Conservation (phyloP, 2,113 vertebrate species). For the Tragulus kanchil region DNA sequence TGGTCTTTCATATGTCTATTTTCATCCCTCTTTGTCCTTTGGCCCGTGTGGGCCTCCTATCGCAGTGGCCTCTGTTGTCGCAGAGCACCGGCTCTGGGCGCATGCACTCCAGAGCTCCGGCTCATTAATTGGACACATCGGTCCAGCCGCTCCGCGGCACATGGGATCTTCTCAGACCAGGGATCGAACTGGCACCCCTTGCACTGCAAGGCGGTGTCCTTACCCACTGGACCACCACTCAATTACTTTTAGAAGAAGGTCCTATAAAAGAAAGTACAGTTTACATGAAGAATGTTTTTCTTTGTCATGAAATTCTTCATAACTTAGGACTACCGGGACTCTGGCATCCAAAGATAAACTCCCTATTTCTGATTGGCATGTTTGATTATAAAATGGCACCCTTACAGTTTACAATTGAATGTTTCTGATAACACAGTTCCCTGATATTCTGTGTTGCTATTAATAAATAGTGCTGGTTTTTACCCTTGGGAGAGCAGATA, state of each 20-base stretch:
- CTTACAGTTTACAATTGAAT: not conserved
- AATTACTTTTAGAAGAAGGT: not conserved
- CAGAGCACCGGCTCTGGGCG: too few species aligned
- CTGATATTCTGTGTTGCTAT: not conserved
- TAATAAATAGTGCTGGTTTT: not conserved
- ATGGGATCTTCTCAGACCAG: too few species aligned
- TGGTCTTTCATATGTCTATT: too few species aligned
- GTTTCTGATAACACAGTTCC: not conserved
- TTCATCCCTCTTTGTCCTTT: too few species aligned
- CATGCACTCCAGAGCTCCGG: too few species aligned
- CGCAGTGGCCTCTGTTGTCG: too few species aligned
- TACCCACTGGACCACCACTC: too few species aligned
- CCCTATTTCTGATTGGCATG: not conserved
- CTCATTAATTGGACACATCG: too few species aligned
- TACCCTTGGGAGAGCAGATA: not conserved
- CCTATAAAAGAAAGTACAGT: not conserved
- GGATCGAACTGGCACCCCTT: too few species aligned
- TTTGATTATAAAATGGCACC: not conserved
- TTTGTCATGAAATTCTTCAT: not conserved
- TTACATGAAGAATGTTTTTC: not conserved
- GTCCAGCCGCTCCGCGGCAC: too few species aligned
- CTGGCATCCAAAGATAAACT: not conserved
- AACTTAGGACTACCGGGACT: not conserved
- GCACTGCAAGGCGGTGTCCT: too few species aligned
- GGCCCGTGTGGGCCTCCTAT: too few species aligned